Evolutionary conservation across 2,888 invertebrate species (phyloP), one percentile per base, ranked within the genome.

Genomic region (Cataglyphis altisquamis): DNA sequence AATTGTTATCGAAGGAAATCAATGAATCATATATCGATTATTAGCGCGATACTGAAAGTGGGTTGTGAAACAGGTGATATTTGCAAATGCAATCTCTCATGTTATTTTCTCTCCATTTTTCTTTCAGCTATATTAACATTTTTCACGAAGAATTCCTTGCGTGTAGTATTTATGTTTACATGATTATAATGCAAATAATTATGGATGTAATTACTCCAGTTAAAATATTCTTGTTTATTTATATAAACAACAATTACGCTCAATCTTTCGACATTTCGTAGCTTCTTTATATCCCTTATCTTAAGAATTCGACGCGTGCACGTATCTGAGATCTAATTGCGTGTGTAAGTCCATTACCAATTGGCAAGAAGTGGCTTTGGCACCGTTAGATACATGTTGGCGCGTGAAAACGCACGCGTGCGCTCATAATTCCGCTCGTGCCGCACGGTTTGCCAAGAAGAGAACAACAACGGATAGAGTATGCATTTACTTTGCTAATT

Each of bases 401-500:
- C 83, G 25, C 80, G 73, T 75, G 77, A 85, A 85, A 84, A 77
- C 45, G 48, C 62, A 84, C 32, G 70, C 85, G 80, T 81, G 52
- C 73, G 41, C 82, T 74, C 55, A 73, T 74, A 81, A 73, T 74
- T 77, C 62, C 70, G 85, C 60, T 72, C 89, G 91, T 91, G 86
- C 88, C 88, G 91, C 91, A 90, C 89, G 82, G 89, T 81, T 87
- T 88, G 84, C 80, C 80, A 73, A 87, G 87, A 87, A 88, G 91
- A 91, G 91, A 86, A 88, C 86, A 60, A 84, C 77, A 81, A 73
- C 83, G 68, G 9, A 62, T 63, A 60, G 12, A 48, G 60, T 92
- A 90, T 92, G 90, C 91, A 93, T 93, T 93, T 93, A 91, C 91
- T 86, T 93, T 93, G 92, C 91, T 93, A 93, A 93, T 93, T 88